A percentile compares a stretch with the other conserved stretches of the same genome.
Evolutionary conservation across 2,113 vertebrate genomes (phyloP).

Genomic region (Ancistrus triradiatus): DNA sequence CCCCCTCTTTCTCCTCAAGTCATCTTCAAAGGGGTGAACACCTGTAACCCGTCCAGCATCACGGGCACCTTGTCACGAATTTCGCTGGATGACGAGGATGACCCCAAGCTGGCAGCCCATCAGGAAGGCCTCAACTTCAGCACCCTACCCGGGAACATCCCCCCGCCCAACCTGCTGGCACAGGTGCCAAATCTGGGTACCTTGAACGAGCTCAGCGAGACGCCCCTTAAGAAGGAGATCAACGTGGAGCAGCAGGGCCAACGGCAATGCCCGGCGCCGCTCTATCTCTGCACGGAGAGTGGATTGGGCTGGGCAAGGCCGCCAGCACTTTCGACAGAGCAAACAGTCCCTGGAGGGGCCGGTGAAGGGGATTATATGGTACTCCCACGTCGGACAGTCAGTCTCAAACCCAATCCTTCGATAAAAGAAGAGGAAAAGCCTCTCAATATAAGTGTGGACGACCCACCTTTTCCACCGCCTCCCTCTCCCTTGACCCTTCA

Average conservation of each 20-base stretch:
- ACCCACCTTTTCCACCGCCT: slow-evolving; percentile 78
- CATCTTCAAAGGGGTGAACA: slow-evolving; percentile 96
- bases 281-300: slow-evolving; percentile 92
- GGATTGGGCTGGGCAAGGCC: slow-evolving; percentile 83
- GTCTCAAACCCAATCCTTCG: slow-evolving; percentile 79
- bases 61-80: slow-evolving; percentile 94
- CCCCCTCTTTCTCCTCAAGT: slow-evolving; percentile 64
- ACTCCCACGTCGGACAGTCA: slow-evolving; percentile 86
- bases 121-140: slow-evolving; percentile 88
- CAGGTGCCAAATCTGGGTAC: slow-evolving; percentile 82
- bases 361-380: slow-evolving; percentile 96
- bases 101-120: slow-evolving; percentile 85
- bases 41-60: slow-evolving; percentile 95
- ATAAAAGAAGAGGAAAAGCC: slow-evolving; percentile 77
- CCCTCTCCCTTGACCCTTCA: slow-evolving; percentile 74
- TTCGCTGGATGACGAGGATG: slow-evolving; percentile 93
- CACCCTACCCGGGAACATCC: slow-evolving; percentile 89
- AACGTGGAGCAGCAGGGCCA: slow-evolving; percentile 75
- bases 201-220: slow-evolving; percentile 80
- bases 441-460: slow-evolving; percentile 76
- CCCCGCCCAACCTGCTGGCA: slow-evolving; percentile 82
- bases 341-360: slow-evolving; percentile 53
- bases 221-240: slow-evolving; percentile 77
- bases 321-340: slow-evolving; percentile 60
- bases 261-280: slow-evolving; percentile 66